Percentiles rank a stretch among this genome's conserved stretches.
phyloP scores from a whole-genome alignment of 2,797 vertebrate species.

The Gymnoscopelus braueri region DNA sequence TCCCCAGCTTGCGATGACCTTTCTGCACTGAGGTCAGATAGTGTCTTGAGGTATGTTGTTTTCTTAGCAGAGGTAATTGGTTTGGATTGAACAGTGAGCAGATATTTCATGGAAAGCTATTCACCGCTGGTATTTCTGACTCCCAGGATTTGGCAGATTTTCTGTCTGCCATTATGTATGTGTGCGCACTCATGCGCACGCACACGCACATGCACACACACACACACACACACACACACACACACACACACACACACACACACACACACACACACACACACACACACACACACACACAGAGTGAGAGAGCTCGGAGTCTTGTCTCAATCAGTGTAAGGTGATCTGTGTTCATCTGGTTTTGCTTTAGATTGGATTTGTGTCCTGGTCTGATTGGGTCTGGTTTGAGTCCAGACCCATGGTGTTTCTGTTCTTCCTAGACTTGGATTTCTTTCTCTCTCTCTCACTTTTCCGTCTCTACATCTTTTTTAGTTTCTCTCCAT shows the following conservation, averaged over 20 bases:
- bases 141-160: conserved; percentile 43
- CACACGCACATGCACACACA: not conserved
- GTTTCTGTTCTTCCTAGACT: conserved; percentile 51
- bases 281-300: conserved; percentile 15
- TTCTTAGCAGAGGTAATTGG: conserved; percentile 58
- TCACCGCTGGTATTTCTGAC: conserved; percentile 56
- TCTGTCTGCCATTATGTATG: conserved; percentile 32
- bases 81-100: conserved; percentile 52
- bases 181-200: not conserved
- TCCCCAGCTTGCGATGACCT: conserved; percentile 34
- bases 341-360: conserved; percentile 72
- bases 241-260: not conserved
- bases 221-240: conserved; percentile 8
- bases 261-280: conserved; percentile 16
- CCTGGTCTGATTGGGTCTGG: conserved; percentile 65
- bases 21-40: conserved; percentile 52
- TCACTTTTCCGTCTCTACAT: conserved; percentile 38
- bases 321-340: conserved; percentile 64
- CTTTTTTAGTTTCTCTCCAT: not conserved
- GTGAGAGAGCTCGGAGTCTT: conserved; percentile 37
- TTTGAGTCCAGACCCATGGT: conserved; percentile 53
- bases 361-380: conserved; percentile 59
- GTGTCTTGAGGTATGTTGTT: conserved; percentile 64
- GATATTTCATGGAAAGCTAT: conserved; percentile 52
- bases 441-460: conserved; percentile 39